Percentiles rank a stretch among this genome's conserved stretches.
Evolutionary conservation across 1,140 invertebrate species (phyloP).

Genomic region (Cherax destructor): DNA sequence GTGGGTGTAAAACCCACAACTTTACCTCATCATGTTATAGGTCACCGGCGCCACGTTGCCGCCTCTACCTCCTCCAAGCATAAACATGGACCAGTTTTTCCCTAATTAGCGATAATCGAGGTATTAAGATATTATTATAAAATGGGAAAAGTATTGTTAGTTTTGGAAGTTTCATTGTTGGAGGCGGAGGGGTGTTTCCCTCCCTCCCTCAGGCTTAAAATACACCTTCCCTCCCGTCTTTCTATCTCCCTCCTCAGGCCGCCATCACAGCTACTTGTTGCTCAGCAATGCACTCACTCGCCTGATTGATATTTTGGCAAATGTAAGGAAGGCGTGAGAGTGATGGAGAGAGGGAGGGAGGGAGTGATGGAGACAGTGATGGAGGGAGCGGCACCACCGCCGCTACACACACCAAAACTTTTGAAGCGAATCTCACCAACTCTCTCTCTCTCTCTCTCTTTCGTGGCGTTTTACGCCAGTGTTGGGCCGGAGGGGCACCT

Average conservation of each 20-base stretch:
- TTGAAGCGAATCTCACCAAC: constrained; percentile 34
- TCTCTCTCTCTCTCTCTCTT: not conserved
- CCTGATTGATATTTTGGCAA: constrained; percentile 68
- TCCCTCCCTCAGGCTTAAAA: constrained; percentile 10
- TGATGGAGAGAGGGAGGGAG: constrained; percentile 22
- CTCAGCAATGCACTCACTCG: constrained; percentile 69
- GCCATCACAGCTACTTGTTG: constrained; percentile 62
- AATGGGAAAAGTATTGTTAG: constrained; percentile 6
- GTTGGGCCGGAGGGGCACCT: not conserved
- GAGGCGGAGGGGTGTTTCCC: not conserved
- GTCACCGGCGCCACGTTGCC: constrained; percentile 53
- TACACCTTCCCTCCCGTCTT: constrained; percentile 28
- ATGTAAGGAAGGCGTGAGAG: constrained; percentile 65
- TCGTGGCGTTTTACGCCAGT: constrained; percentile 8
- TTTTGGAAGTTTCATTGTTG: constrained; percentile 41
- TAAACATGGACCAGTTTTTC: not conserved
- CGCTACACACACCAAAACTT: constrained; percentile 56
- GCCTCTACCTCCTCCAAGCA: not conserved
- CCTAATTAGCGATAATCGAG: constrained; percentile 18
- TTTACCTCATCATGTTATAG: constrained; percentile 31
- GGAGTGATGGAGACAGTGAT: not conserved
- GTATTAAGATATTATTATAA: constrained; percentile 22
- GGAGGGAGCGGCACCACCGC: constrained; percentile 20
- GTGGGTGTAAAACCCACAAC: constrained; percentile 17
- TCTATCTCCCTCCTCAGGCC: constrained; percentile 10